phyloP scores from a whole-genome alignment of 2,113 vertebrate species.

The Buteo buteo region DNA sequence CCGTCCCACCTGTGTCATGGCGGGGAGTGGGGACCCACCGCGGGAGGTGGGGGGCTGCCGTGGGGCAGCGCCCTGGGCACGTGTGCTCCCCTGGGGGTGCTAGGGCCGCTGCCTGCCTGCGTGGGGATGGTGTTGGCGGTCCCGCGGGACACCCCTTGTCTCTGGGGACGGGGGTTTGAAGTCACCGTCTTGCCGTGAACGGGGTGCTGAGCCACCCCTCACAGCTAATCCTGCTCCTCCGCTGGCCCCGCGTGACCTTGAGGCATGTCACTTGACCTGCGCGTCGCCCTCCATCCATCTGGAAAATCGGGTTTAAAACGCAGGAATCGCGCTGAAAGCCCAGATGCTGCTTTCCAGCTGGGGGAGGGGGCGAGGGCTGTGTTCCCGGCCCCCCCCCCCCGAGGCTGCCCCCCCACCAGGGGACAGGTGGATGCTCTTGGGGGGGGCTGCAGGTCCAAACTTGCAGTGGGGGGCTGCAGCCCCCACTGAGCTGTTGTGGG shows the following conservation, averaged over 20 bases:
- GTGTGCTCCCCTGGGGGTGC: not conserved
- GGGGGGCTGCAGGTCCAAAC: too few relatives aligned
- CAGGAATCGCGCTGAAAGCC: not conserved
- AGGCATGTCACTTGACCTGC: slow-evolving; percentile 36
- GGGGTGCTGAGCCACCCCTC: not conserved
- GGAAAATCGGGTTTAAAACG: slow-evolving; percentile 50
- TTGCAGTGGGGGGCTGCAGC: not conserved
- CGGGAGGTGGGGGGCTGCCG: not conserved
- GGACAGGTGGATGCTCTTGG: fast-evolving
- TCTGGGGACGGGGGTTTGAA: fast-evolving
- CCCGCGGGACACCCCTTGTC: not conserved
- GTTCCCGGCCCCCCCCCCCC: not conserved
- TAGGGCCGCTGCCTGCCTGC: not conserved
- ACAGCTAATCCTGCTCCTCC: not conserved
- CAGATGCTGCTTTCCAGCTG: slow-evolving; percentile 50
- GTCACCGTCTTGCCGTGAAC: fast-evolving
- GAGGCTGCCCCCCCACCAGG: not conserved
- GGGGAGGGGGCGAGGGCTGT: not conserved
- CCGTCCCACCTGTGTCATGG: not conserved
- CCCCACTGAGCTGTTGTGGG: not conserved
- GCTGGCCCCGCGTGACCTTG: not conserved
- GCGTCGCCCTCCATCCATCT: slow-evolving; percentile 21
- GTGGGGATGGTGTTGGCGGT: not conserved
- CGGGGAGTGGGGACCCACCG: fast-evolving
- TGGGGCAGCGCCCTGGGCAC: too few relatives aligned